These are phyloP conservation scores for Babyrousa celebensis DNA, from an alignment of 2,797 vertebrate genomes.

Conservation along the genomic window DNA sequence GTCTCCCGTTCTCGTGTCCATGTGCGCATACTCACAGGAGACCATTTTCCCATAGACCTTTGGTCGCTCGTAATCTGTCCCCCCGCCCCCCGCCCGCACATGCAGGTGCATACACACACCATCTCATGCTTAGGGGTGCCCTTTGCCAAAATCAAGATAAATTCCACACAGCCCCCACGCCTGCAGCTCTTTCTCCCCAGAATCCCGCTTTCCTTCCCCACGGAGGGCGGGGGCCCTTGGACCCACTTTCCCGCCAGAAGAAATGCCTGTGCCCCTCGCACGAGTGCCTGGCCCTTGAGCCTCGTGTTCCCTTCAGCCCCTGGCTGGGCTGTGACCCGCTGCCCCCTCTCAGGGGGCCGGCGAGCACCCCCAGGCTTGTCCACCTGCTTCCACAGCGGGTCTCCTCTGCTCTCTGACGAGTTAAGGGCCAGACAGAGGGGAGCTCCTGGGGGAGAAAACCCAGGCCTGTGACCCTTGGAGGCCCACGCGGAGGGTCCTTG, in stretches of 20 bases:
- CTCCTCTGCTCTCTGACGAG: not conserved
- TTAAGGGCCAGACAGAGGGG: not conserved
- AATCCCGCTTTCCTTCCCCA: not conserved
- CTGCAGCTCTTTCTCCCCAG: not conserved
- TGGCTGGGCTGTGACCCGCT: not conserved
- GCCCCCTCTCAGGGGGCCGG: not conserved
- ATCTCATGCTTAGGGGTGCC: not conserved
- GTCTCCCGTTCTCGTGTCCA: not conserved
- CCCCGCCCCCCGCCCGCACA: not conserved
- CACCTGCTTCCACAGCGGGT: not conserved
- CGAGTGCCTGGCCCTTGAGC: not conserved
- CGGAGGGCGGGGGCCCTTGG: not conserved
- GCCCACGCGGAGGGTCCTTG: constrained; percentile 4
- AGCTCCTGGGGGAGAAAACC: not conserved
- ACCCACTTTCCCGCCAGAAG: not conserved
- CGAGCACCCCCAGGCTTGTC: not conserved
- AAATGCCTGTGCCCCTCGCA: accelerated
- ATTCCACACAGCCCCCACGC: not conserved
- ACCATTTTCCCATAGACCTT: not conserved
- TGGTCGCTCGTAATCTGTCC: not conserved
- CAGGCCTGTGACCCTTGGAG: not conserved
- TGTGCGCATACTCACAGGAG: not conserved
- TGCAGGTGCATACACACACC: not conserved
- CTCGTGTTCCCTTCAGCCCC: too few species aligned
- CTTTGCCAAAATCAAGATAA: constrained; percentile 16